A percentile compares a stretch with the other conserved stretches of the same genome.
These are phyloP conservation scores for Meta bourneti DNA, from an alignment of 2,888 invertebrate genomes.

Conservation along the genomic window DNA sequence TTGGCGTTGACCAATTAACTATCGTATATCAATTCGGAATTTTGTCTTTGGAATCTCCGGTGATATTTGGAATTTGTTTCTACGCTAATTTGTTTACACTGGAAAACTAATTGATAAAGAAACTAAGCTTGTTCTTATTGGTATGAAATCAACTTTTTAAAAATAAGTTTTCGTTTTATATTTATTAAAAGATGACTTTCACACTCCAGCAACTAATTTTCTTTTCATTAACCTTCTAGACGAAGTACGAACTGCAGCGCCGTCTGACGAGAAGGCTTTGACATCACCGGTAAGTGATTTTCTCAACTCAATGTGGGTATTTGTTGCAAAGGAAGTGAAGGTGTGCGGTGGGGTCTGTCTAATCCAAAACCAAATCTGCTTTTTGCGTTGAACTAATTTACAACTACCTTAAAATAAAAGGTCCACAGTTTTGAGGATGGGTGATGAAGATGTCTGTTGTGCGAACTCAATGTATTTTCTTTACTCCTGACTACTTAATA, in stretches of 20 bases:
- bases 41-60: no score
- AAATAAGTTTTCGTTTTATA: neutral
- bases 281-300: conserved; percentile 58
- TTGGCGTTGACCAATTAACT: no score
- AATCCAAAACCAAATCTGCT: neutral
- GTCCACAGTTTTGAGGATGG: conserved; percentile 10
- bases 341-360: neutral
- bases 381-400: neutral
- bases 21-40: no score
- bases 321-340: conserved; percentile 5
- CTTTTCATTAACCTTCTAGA: conserved; percentile 21
- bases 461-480: conserved; percentile 2
- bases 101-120: no score
- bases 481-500: conserved; percentile 42
- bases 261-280: conserved; percentile 56
- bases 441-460: neutral
- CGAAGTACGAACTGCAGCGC: conserved; percentile 31
- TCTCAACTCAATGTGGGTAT: neutral
- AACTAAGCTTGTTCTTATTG: no score
- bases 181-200: neutral
- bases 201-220: no score
- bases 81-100: no score
- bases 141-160: neutral
- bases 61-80: no score
- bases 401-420: neutral